phyloP scores from a whole-genome alignment of 2,888 invertebrate species.

The Argyra leucocephala region DNA sequence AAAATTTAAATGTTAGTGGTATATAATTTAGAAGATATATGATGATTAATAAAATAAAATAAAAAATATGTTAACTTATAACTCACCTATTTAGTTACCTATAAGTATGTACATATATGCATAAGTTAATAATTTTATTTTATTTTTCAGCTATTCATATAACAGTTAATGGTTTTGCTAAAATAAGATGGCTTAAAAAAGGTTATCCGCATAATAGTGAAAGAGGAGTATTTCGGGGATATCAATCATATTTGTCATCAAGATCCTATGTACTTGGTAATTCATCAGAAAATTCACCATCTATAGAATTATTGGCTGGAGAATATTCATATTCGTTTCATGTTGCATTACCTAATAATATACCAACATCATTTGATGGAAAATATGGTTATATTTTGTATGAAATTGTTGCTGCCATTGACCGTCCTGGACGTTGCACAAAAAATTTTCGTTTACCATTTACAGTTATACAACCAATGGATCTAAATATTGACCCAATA shows the following conservation, averaged over 20 bases:
- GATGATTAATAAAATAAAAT: no score
- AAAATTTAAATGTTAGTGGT: no score
- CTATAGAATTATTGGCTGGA: slow-evolving; percentile 59
- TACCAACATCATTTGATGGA: slow-evolving; percentile 74
- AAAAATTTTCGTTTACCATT: slow-evolving; percentile 70
- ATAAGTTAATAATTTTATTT: no score
- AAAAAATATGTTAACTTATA: no score
- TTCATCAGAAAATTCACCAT: slow-evolving; percentile 44
- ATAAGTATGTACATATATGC: no score
- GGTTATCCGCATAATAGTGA: slow-evolving; percentile 42
- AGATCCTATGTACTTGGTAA: slow-evolving; percentile 39
- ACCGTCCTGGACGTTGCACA: slow-evolving; percentile 77
- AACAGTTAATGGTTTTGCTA: slow-evolving; percentile 42
- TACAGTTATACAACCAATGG: slow-evolving; percentile 68
- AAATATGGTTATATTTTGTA: slow-evolving; percentile 69
- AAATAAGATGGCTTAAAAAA: slow-evolving; percentile 44
- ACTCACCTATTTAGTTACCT: no score
- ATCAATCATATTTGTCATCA: slow-evolving; percentile 41
- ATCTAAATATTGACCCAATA: slow-evolving; percentile 65
- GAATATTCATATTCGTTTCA: slow-evolving; percentile 66
- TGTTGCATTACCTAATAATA: slow-evolving; percentile 50
- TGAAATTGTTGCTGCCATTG: slow-evolving; percentile 65
- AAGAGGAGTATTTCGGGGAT: slow-evolving; percentile 40
- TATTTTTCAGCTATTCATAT: slow-evolving; percentile 43
- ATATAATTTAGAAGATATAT: no score